Evolutionary conservation across 1,140 invertebrate species (phyloP), one percentile per base, ranked within the genome.

Genomic region (Drosophila guanche): DNA sequence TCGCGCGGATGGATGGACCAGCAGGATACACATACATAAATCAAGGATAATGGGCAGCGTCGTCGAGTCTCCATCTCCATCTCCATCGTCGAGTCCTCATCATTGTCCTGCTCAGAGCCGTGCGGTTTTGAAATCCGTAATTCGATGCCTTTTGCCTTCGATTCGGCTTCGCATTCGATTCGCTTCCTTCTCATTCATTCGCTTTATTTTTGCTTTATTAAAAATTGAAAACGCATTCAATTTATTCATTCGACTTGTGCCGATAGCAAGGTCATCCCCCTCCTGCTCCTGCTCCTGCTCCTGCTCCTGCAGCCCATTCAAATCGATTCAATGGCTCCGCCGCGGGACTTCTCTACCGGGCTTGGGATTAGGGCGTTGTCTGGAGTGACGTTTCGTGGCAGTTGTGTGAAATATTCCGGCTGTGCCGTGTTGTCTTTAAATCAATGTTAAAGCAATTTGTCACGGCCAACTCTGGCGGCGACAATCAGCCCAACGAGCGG

Each of bases 161-260:
- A 52, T 73, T 70, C 16, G n/a, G n/a, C 14, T 80, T 67, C 83
- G 83, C 81, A 77, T 81, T 74, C 76, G 76, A 12, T 59, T 61
- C 42, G 43, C 51, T 72, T 55, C 51, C 43, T 46, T 56, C 22
- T 7, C 27, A 33, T 75, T 69, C 65, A 53, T 37, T 33, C 63
- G 79, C 16, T 76, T 78, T 62, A 57, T 65, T 76, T 73, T 72
- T 66, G 60, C 73, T 88, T 86, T 86, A 88, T 88, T 83, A 86
- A 86, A 86, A 86, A 85, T 86, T 88, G 83, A 86, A 86, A 86
- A 86, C 83, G 83, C 83, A 86, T 86, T 86, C 81, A 86, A 86
- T 86, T 86, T 88, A 86, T 86, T 78, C 81, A 88, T 73, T 67
- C 54, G 33, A 3, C 10, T 12, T 10, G 3, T 4, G 33, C 33